Percentiles rank a stretch among this genome's conserved stretches.
phyloP scores from a whole-genome alignment of 2,797 vertebrate genomes.

The Cottoperca gobio region DNA sequence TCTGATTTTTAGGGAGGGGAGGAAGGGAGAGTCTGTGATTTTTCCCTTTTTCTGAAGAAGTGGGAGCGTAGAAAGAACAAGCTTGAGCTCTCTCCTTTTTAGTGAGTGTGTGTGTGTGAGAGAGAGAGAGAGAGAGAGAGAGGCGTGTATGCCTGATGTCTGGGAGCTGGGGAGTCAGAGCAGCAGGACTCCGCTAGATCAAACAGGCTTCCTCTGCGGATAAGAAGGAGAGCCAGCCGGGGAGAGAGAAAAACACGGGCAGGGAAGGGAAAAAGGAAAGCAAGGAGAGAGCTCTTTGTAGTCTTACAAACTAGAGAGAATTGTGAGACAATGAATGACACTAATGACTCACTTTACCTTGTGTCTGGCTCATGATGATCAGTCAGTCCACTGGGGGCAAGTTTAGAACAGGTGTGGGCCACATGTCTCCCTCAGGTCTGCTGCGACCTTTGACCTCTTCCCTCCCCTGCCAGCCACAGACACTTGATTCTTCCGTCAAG shows the following conservation, averaged over 20 bases:
- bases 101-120: slow-evolving; percentile 28
- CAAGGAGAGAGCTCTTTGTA: slow-evolving; percentile 47
- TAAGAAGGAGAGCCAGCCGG: slow-evolving; percentile 56
- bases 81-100: slow-evolving; percentile 29
- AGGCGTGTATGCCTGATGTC: slow-evolving; percentile 51
- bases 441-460: slow-evolving; percentile 53
- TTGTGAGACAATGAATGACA: slow-evolving; percentile 28
- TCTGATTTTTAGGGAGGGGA: slow-evolving; percentile 50
- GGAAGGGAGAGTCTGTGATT: slow-evolving; percentile 3
- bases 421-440: slow-evolving; percentile 54
- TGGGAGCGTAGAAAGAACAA: slow-evolving; percentile 9
- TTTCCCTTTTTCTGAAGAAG: slow-evolving; percentile 32
- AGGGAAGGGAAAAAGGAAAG: slow-evolving; percentile 44
- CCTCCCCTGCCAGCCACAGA: slow-evolving; percentile 16
- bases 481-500: slow-evolving; percentile 1
- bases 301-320: slow-evolving; percentile 37
- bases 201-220: slow-evolving; percentile 78
- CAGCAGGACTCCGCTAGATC: slow-evolving; percentile 76
- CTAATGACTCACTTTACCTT: slow-evolving; percentile 33
- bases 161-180: slow-evolving; percentile 62
- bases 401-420: slow-evolving; percentile 66
- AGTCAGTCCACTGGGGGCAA: background rate
- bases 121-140: slow-evolving; percentile 16
- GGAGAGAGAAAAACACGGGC: slow-evolving; percentile 45
- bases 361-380: slow-evolving; percentile 20